Conservation (phyloP, 1,140 invertebrate species). For the Propsilocerus akamusi region DNA sequence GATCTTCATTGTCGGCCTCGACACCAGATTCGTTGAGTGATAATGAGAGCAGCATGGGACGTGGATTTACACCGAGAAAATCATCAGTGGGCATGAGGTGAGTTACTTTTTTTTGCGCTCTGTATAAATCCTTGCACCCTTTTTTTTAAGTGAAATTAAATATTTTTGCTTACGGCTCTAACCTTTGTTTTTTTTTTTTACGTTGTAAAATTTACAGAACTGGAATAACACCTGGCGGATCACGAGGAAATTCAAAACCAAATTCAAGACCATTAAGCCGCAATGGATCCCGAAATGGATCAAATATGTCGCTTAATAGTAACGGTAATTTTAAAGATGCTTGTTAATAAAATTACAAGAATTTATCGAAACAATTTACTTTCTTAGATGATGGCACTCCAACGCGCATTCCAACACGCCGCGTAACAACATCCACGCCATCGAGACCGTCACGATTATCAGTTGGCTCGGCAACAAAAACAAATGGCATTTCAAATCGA, state of each 20-base stretch:
- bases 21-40: slow-evolving; percentile 76
- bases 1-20: slow-evolving; percentile 56
- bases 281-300: slow-evolving; percentile 74
- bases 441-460: slow-evolving; percentile 30
- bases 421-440: slow-evolving; percentile 34
- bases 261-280: slow-evolving; percentile 64
- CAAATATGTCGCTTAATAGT: slow-evolving; percentile 76
- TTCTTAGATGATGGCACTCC: slow-evolving; percentile 45
- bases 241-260: slow-evolving; percentile 48
- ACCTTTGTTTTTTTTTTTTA: slow-evolving; percentile 10
- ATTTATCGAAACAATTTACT: neutral
- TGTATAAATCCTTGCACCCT: neutral
- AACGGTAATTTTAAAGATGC: slow-evolving; percentile 36
- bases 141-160: neutral
- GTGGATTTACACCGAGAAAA: slow-evolving; percentile 34
- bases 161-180: slow-evolving; percentile 10
- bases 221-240: slow-evolving; percentile 42
- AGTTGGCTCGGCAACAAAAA: slow-evolving; percentile 25
- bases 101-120: slow-evolving; percentile 3
- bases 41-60: slow-evolving; percentile 54
- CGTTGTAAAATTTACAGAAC: slow-evolving; percentile 33
- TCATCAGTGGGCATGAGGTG: slow-evolving; percentile 32
- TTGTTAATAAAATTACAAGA: neutral
- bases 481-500: slow-evolving; percentile 27
- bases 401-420: slow-evolving; percentile 50